Evolutionary conservation across 2,797 vertebrate species (phyloP).

Genomic region (Lerista edwardsae): DNA sequence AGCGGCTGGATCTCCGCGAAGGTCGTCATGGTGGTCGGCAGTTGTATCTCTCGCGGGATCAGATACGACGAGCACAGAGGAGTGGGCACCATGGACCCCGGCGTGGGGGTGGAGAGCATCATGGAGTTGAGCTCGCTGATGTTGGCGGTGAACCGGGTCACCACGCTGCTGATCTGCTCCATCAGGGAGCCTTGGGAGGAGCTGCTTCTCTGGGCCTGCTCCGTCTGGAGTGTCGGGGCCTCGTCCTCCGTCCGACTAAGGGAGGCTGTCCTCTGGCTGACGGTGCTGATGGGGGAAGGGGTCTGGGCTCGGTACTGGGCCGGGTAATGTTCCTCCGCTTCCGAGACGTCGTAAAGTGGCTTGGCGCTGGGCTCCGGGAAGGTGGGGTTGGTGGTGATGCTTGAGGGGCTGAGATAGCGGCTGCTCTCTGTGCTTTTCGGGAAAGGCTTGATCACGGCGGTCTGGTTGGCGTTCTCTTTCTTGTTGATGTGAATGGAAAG

Average conservation of each 20-base stretch:
- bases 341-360: constrained; percentile 87
- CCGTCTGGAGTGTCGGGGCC: constrained; percentile 81
- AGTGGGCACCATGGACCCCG: constrained; percentile 74
- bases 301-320: constrained; percentile 85
- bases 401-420: constrained; percentile 54
- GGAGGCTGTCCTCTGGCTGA: constrained; percentile 86
- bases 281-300: constrained; percentile 91
- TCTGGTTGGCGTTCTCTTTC: constrained; percentile 94
- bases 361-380: constrained; percentile 84
- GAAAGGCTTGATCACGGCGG: constrained; percentile 97
- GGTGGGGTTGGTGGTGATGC: constrained; percentile 64
- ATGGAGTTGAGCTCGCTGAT: constrained; percentile 95
- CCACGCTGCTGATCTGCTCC: constrained; percentile 98
- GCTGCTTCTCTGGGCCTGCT: constrained; percentile 79
- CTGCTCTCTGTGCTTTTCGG: constrained; percentile 89
- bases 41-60: constrained; percentile 89
- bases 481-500: constrained; percentile 96
- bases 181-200: constrained; percentile 89
- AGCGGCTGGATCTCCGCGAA: constrained; percentile 93
- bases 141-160: constrained; percentile 96
- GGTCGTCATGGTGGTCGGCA: constrained; percentile 90
- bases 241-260: constrained; percentile 79
- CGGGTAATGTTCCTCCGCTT: constrained; percentile 88
- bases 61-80: constrained; percentile 85
- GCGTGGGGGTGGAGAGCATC: constrained; percentile 87